These are phyloP conservation scores for Pogona vitticeps DNA, from an alignment of 2,113 vertebrate genomes.

Conservation along the genomic window DNA sequence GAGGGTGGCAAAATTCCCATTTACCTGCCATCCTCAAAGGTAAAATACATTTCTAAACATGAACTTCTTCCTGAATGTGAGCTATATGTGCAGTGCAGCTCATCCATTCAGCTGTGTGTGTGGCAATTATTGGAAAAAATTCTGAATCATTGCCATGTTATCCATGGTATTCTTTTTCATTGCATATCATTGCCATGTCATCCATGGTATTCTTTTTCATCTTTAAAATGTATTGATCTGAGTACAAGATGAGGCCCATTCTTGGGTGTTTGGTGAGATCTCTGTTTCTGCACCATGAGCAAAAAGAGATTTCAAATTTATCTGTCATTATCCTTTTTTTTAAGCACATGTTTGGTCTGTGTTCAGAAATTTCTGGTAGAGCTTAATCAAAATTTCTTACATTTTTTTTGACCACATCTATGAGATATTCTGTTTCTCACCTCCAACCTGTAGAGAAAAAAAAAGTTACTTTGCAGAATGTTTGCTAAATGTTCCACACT, in stretches of 20 bases:
- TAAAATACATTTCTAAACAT: conserved; percentile 7
- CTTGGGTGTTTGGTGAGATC: not conserved
- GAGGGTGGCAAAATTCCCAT: not conserved
- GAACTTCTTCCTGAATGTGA: not conserved
- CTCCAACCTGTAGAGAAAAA: not conserved
- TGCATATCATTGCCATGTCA: not conserved
- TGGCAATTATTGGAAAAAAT: not conserved
- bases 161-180: not conserved
- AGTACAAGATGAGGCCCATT: not conserved
- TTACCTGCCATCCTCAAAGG: not conserved
- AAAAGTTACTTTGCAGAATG: too few species aligned
- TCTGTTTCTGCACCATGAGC: not conserved
- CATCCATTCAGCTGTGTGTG: not conserved
- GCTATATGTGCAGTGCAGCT: not conserved
- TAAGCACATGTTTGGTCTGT: not conserved
- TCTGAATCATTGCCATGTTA: not conserved
- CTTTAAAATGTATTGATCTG: not conserved
- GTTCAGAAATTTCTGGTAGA: not conserved
- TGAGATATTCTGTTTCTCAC: not conserved
- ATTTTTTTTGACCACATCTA: not conserved
- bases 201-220: not conserved
- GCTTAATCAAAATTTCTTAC: not conserved
- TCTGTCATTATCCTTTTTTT: too few species aligned
- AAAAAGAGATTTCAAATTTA: too few species aligned
- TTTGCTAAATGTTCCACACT: not conserved